Percentiles rank a stretch among this genome's conserved stretches.
Conservation (phyloP, 1,140 invertebrate species). For the Marisa cornuarietis region DNA sequence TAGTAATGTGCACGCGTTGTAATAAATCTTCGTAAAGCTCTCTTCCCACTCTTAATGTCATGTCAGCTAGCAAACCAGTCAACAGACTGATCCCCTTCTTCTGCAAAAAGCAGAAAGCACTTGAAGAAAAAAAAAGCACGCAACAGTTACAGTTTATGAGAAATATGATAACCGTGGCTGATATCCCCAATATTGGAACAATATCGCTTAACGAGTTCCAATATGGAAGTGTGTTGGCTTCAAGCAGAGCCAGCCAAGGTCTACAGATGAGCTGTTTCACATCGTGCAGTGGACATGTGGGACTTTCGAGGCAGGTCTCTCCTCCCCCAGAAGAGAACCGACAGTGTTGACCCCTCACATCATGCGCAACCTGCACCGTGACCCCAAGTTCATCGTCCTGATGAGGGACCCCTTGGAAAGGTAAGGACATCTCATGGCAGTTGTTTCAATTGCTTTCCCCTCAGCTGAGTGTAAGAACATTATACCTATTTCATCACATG, state of each 20-base stretch:
- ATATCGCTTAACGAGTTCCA: not conserved
- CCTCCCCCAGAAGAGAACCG: constrained; percentile 45
- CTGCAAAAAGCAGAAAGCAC: too few species aligned
- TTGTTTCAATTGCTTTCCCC: too few species aligned
- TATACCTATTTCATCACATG: too few species aligned
- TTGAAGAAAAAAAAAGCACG: too few species aligned
- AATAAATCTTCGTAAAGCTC: too few species aligned
- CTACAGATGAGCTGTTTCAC: not conserved
- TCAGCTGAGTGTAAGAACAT: too few species aligned
- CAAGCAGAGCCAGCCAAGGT: not conserved
- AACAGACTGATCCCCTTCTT: too few species aligned
- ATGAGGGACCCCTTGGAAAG: constrained; percentile 47
- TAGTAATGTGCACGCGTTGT: too few species aligned
- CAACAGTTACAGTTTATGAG: too few species aligned
- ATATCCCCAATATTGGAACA: not conserved
- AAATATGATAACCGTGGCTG: too few species aligned
- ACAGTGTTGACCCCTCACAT: constrained; percentile 39
- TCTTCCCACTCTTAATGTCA: too few species aligned
- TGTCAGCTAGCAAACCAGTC: too few species aligned
- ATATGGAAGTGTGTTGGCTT: not conserved
- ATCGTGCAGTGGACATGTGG: constrained; percentile 45
- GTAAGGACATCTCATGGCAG: constrained; percentile 5
- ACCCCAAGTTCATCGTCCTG: constrained; percentile 44
- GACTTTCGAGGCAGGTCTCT: constrained; percentile 45
- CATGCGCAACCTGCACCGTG: constrained; percentile 31